Base-by-base conservation (phyloP, 2,113 vertebrate species). In the Heteronetta atricapilla region DNA sequence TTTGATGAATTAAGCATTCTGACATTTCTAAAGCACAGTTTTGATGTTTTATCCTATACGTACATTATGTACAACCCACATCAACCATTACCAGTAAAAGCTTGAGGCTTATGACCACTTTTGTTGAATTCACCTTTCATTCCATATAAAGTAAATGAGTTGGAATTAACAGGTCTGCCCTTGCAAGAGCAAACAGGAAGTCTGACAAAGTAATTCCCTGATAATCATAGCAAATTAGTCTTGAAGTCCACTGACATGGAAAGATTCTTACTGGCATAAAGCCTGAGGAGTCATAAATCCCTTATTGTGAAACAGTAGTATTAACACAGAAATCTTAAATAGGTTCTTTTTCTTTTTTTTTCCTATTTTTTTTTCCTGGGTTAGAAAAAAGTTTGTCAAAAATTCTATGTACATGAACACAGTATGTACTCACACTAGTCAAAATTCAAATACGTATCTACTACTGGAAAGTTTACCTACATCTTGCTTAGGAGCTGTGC, bases 221-320 rank as follows among this genome's bases (percentile, higher is more conserved):
- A 92, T 97, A 98, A 97, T 98, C 94, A 96, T 55, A 97, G 70
- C 82, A 98, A 97, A 97, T 98, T 97, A 97, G 81, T 95, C 88
- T 95, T 96, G 70, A 88, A 97, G 93, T 90, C 95, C 90, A 96
- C 79, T 97, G 97, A 97, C 91, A 96, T 92, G 96, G 93, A 98
- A 98, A 95, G 78, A 98, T 95, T 97, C 86, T 97, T 95, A 86
- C 92, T 96, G 94, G 79, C 96, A 97, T 67, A 50, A 94, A 93
- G 96, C 89, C 95, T 74, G 62, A 97, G 94, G 88, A 96, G 76
- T 66, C 82, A 96, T 95, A 97, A 97, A 97, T 96, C 88, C 64
- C 82, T 91, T 96, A 88, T 60, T 1, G 2, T 89, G 75, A 90
- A 97, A 96, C 90, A 82, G 48, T 89, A 93, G 74, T 52, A 90